Conservation (phyloP, 2,113 vertebrate genomes). For the Oryzias celebensis region DNA sequence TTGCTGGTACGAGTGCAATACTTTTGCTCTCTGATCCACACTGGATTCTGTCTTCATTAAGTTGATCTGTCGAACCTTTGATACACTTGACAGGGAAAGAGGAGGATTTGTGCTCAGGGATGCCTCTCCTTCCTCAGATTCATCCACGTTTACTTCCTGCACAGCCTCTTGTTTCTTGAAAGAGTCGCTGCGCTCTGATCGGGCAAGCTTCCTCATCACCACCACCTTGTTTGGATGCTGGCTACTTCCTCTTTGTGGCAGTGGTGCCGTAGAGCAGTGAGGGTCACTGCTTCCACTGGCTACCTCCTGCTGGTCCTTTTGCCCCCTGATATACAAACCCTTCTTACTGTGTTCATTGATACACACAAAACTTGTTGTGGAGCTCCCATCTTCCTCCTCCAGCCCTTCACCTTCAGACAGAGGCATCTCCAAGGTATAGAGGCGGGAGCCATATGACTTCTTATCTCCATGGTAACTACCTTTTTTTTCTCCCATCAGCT, state of each 20-base stretch:
- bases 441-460: slow-evolving; percentile 66
- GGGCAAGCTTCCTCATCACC: slow-evolving; percentile 87
- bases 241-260: slow-evolving; percentile 51
- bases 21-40: slow-evolving; percentile 30
- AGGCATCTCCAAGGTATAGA: slow-evolving; percentile 77
- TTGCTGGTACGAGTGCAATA: slow-evolving; percentile 60
- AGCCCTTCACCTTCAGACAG: slow-evolving; percentile 66
- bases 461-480: slow-evolving; percentile 76
- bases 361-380: slow-evolving; percentile 60
- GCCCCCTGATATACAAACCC: slow-evolving; percentile 59
- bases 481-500: slow-evolving; percentile 82
- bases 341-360: slow-evolving; percentile 73
- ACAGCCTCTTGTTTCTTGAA: slow-evolving; percentile 95
- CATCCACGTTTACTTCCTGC: slow-evolving; percentile 89
- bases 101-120: slow-evolving; percentile 18
- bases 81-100: slow-evolving; percentile 30
- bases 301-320: slow-evolving; percentile 61
- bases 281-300: slow-evolving; percentile 50
- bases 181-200: slow-evolving; percentile 89
- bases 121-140: slow-evolving; percentile 41
- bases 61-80: slow-evolving; percentile 70
- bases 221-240: slow-evolving; percentile 80
- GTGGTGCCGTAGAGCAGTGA: slow-evolving; percentile 29
- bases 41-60: slow-evolving; percentile 22
- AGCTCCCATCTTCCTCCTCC: slow-evolving; percentile 58